Evolutionary conservation across 2,888 invertebrate genomes (phyloP), one percentile per base, ranked within the genome.

Genomic region (Epinotia nisella): DNA sequence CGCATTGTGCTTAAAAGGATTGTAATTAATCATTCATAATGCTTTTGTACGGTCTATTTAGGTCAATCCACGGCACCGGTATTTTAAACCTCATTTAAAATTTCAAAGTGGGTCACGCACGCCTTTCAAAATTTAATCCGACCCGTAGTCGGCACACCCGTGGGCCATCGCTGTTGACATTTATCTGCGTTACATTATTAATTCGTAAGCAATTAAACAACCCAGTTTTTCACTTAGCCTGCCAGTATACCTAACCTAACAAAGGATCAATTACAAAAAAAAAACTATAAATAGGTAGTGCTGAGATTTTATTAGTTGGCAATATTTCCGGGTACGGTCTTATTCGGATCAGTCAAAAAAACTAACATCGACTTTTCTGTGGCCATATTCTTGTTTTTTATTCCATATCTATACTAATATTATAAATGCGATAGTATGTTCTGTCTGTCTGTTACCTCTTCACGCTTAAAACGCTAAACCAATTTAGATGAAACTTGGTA

Each of bases 21-120:
- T 11, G n/a, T 19, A n/a, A 53, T 65, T 53, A 53, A 65, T 53
- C 5, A 65, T 65, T 65, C 21, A 65, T 55, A 65, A 39, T 55
- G 64, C 51, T 64, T 65, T 39, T 24, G 39, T 35, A 3, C 19
- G 13, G 19, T 35, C 55, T 55, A 55, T 65, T 15, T 53, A 39
- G 53, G 65, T 39, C 65, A 64, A 9, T 9, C 61, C 19, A n/a
- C 11, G 13, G 62, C 19, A n/a, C 11, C 7, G 62, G 51, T 53
- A 55, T 55, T 65, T 51, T 39, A 19, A 65, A 35, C 19, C 39
- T 39, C 53, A 65, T 65, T 65, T 15, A 55, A 35, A 39, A 55
- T 65, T 1, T 13, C 35, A 35, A 19, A 41, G 11, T 17, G 64
- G 51, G 51, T 51, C 51, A 64, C 53, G 15, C 51, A 53, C 35